phyloP scores from a whole-genome alignment of 2,888 invertebrate genomes.

The Phalera bucephala region DNA sequence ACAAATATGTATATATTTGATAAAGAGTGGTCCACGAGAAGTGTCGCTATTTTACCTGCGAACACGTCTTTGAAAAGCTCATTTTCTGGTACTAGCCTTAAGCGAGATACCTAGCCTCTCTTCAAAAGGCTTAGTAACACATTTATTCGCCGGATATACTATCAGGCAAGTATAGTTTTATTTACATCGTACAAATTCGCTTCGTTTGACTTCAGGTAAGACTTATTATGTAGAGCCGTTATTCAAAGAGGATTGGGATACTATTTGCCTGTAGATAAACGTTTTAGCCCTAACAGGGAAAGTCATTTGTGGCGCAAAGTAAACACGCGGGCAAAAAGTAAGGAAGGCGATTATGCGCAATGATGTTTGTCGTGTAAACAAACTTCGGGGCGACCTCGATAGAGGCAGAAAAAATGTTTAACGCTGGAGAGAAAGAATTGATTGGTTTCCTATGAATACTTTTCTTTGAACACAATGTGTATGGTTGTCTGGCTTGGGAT shows the following conservation, averaged over 20 bases:
- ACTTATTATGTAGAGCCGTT: constrained; percentile 5
- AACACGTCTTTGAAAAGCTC: neutral
- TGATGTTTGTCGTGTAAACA: constrained; percentile 65
- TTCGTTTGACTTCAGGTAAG: too few relatives aligned
- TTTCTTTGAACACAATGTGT: neutral
- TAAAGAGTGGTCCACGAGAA: too few relatives aligned
- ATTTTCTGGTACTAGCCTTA: too few relatives aligned
- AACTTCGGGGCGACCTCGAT: constrained; percentile 48
- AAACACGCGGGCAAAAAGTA: constrained; percentile 46
- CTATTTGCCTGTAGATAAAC: constrained; percentile 25
- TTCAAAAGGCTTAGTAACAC: too few relatives aligned
- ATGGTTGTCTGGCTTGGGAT: too few relatives aligned
- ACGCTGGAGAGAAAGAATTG: constrained; percentile 13
- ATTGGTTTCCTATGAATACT: too few relatives aligned
- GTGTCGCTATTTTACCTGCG: too few relatives aligned
- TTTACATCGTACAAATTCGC: too few relatives aligned
- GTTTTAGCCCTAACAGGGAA: constrained; percentile 37
- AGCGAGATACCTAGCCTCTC: too few relatives aligned
- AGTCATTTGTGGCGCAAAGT: constrained; percentile 42
- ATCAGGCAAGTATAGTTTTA: neutral
- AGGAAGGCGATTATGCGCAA: constrained; percentile 67
- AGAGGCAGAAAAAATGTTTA: constrained; percentile 55
- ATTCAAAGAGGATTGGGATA: constrained; percentile 11
- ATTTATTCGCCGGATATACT: too few relatives aligned
- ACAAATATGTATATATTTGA: too few relatives aligned